These are phyloP conservation scores for Lepisosteus osseus DNA, from an alignment of 2,113 vertebrate genomes.

Conservation along the genomic window DNA sequence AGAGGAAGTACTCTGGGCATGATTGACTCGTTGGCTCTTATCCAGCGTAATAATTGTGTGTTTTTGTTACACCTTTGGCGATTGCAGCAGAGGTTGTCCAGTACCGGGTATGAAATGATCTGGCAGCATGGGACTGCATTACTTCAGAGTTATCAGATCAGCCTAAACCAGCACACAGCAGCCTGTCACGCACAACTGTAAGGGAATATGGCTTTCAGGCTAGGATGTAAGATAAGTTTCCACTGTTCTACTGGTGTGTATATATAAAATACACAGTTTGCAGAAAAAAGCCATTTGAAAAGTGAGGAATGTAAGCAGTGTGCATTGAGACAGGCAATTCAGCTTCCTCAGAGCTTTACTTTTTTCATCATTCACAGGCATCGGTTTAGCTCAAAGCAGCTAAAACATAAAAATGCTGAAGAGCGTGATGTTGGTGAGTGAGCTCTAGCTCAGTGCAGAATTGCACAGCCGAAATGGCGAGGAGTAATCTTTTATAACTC, in stretches of 20 bases:
- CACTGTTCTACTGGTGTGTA: background rate
- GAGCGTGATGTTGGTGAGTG: no score
- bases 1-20: background rate
- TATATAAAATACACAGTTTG: background rate
- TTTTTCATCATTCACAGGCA: no score
- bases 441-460: no score
- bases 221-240: background rate
- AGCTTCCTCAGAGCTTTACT: no score
- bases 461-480: no score
- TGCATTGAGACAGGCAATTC: no score
- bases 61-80: slow-evolving; percentile 3
- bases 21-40: background rate
- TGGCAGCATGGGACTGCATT: slow-evolving; percentile 14
- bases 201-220: background rate
- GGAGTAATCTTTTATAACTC: no score
- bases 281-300: no score
- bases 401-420: no score
- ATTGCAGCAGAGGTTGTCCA: background rate
- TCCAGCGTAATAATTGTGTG: background rate
- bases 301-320: no score
- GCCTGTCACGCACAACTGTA: slow-evolving; percentile 3
- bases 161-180: background rate
- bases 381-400: no score
- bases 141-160: slow-evolving; percentile 14
- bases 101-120: slow-evolving; percentile 4